Conservation (phyloP, 2,888 invertebrate genomes). For the Clitarchus hookeri region DNA sequence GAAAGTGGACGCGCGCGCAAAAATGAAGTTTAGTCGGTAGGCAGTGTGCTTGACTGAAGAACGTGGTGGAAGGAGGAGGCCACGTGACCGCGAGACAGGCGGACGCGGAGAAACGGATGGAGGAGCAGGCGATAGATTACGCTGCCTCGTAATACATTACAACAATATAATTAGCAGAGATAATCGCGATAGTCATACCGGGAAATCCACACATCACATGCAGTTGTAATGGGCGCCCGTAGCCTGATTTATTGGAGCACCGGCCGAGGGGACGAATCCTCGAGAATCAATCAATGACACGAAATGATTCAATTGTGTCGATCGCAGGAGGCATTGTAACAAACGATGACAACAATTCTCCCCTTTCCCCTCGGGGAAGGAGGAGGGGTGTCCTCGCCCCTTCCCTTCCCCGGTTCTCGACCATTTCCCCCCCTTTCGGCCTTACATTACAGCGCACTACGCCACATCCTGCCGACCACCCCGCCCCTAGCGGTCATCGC, state of each 20-base stretch:
- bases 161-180: conserved; percentile 27
- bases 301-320: conserved; percentile 40
- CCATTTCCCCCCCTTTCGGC: neutral
- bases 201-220: conserved; percentile 25
- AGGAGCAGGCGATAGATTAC: conserved; percentile 31
- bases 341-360: conserved; percentile 34
- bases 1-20: no score
- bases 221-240: conserved; percentile 24
- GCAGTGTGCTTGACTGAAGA: neutral
- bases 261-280: conserved; percentile 16
- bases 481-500: conserved; percentile 14
- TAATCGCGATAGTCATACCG: conserved; percentile 27
- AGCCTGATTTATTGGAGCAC: conserved; percentile 38
- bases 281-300: conserved; percentile 39
- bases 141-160: conserved; percentile 28
- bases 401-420: neutral
- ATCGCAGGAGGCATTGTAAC: conserved; percentile 37
- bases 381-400: neutral
- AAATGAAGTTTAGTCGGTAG: no score
- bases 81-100: neutral
- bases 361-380: neutral
- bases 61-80: neutral
- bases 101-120: conserved; percentile 30
- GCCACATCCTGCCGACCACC: neutral
- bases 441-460: neutral